Evolutionary conservation across 2,888 invertebrate species (phyloP), one percentile per base, ranked within the genome.

Genomic region (Acrobasis repandana): DNA sequence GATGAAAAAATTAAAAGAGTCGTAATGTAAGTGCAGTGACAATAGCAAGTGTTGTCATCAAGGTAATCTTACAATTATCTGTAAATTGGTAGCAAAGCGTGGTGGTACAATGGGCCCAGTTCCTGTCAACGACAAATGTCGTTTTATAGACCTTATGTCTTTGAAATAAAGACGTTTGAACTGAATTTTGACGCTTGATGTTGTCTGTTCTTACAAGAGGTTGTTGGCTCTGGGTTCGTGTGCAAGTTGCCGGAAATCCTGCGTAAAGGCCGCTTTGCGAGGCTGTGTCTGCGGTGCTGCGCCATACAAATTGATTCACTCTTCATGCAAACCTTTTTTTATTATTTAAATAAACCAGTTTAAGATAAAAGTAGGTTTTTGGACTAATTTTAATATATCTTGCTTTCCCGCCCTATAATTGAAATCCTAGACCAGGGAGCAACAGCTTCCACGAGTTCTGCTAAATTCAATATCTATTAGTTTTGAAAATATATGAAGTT

Each of bases 191-290:
- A 28, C 28, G 28, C 6, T 28, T 28, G 20, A 28, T 28, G 28
- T 28, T 28, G 4, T 6, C 6, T 28, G 2, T 59, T 56, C 49
- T 48, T 60, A 49, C 58, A 56, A 63, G 65, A 73, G 76, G 76
- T 79, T 79, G 71, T 74, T 74, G 74, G 70, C 68, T 75, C 67
- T 72, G 72, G 77, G 80, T 79, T 82, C 79, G 80, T 80, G 83
- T 76, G 80, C 80, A 79, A 72, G 78, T 72, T 88, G 85, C 87
- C 90, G 90, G 90, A 90, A 88, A 90, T 90, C 89, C 89, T 88
- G 88, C 79, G 78, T 73, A 79, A 82, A 88, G 89, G 89, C 83
- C 89, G 79, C 71, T 54, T 3, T 66, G 69, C 82, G 80, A 82
- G 82, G 83, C 82, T 83, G 79, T 70, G 72, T 69, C 68, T 61